Conservation (phyloP, 2,797 vertebrate species). For the Miichthys miiuy region DNA sequence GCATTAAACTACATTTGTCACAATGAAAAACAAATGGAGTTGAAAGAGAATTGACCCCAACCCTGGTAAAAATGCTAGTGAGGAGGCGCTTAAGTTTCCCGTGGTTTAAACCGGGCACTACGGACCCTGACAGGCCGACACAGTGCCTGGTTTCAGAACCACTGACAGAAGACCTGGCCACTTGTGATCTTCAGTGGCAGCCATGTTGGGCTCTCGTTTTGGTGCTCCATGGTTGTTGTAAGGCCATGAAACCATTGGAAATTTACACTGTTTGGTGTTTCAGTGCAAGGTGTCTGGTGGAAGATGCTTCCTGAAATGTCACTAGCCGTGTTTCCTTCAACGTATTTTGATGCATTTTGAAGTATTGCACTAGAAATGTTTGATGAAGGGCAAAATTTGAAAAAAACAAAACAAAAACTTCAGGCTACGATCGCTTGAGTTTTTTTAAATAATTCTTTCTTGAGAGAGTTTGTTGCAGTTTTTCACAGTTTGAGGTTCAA, state of each 20-base stretch:
- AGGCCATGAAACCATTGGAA: neutral
- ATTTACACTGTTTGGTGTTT: neutral
- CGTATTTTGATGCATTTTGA: too few relatives aligned
- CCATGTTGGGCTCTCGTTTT: constrained; percentile 18
- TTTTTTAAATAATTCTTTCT: too few relatives aligned
- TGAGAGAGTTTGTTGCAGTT: too few relatives aligned
- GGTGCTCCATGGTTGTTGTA: neutral
- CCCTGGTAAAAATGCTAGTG: constrained; percentile 59
- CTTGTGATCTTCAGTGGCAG: neutral
- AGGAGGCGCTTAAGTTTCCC: constrained; percentile 60
- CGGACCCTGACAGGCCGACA: constrained; percentile 64
- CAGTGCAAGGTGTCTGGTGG: neutral
- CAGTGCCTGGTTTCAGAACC: constrained; percentile 68
- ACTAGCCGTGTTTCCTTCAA: neutral
- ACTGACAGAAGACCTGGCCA: constrained; percentile 35
- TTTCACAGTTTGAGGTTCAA: too few relatives aligned
- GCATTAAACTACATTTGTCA: constrained; percentile 9
- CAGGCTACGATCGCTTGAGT: too few relatives aligned
- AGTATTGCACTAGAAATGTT: too few relatives aligned
- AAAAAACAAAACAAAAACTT: too few relatives aligned
- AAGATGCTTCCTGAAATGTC: neutral
- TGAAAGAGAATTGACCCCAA: constrained; percentile 26
- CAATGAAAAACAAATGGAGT: neutral
- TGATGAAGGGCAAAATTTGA: too few relatives aligned
- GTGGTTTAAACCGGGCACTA: constrained; percentile 55